A percentile compares a stretch with the other conserved stretches of the same genome.
phyloP scores from a whole-genome alignment of 2,113 vertebrate genomes.

The Melanostigma gelatinosum region DNA sequence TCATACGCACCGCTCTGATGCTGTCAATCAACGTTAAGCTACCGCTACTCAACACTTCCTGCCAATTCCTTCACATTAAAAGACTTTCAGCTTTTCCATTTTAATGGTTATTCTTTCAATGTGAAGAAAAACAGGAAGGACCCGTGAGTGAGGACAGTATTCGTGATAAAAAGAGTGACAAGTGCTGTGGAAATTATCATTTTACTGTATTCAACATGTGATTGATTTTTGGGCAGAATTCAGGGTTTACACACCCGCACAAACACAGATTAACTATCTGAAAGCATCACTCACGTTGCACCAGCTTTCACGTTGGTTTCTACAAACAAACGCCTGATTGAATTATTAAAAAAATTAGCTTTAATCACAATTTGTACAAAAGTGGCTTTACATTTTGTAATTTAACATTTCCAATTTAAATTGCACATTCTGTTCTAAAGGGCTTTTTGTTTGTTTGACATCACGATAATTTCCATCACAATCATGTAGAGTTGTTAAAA shows the following conservation, averaged over 20 bases:
- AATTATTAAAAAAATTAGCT: too few species aligned
- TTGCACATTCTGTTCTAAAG: not conserved
- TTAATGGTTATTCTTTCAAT: not conserved
- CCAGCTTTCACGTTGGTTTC: not conserved
- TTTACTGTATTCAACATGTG: not conserved
- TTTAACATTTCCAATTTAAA: not conserved
- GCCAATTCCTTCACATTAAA: not conserved
- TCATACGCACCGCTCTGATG: too few species aligned
- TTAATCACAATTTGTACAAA: slow-evolving; percentile 1
- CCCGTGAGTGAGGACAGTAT: not conserved
- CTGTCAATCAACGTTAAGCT: too few species aligned
- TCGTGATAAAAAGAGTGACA: not conserved
- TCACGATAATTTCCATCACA: not conserved
- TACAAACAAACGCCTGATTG: too few species aligned
- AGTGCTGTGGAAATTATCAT: not conserved
- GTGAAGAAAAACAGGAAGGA: not conserved
- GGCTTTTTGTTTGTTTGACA: not conserved
- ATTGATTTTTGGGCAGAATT: not conserved
- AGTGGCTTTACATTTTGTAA: slow-evolving; percentile 26
- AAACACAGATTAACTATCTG: not conserved
- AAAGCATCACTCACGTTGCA: not conserved
- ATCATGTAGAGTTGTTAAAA: not conserved
- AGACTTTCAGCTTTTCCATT: not conserved
- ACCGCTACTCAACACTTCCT: not conserved
- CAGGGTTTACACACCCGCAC: not conserved